Evolutionary conservation across 1,140 invertebrate genomes (phyloP).

Genomic region (Penaeus indicus): DNA sequence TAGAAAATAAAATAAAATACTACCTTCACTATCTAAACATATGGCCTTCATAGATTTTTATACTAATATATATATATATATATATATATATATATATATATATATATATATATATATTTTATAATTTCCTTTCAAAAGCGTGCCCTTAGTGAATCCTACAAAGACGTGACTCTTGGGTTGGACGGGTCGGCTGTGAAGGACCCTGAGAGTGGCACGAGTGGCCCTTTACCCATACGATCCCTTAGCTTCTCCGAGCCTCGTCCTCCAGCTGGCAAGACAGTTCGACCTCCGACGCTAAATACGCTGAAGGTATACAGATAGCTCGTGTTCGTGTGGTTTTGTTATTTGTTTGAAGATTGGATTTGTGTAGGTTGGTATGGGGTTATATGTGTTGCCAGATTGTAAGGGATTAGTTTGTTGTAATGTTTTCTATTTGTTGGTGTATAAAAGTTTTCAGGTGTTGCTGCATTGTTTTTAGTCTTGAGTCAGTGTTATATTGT

Average conservation of each 20-base stretch:
- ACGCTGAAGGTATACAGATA: neutral
- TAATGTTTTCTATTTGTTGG: no score
- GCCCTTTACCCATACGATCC: slow-evolving; percentile 7
- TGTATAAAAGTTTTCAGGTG: no score
- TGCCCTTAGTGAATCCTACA: slow-evolving; percentile 46
- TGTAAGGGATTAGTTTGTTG: no score
- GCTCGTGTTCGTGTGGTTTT: no score
- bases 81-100: neutral
- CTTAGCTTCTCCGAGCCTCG: slow-evolving; percentile 38
- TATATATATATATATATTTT: neutral
- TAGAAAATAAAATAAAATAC: neutral
- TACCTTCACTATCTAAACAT: neutral
- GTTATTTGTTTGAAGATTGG: no score
- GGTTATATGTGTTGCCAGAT: no score
- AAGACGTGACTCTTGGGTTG: slow-evolving; percentile 41
- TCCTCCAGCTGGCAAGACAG: neutral
- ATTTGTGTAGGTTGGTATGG: no score
- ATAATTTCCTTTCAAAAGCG: slow-evolving; percentile 15
- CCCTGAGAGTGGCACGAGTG: neutral
- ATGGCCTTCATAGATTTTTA: neutral
- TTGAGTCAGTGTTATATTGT: no score
- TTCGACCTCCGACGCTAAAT: neutral
- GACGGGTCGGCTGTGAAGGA: slow-evolving; percentile 33
- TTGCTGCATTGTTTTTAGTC: no score
- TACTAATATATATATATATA: neutral